Base-by-base conservation (phyloP, 2,113 vertebrate species). In the Puma concolor region DNA sequence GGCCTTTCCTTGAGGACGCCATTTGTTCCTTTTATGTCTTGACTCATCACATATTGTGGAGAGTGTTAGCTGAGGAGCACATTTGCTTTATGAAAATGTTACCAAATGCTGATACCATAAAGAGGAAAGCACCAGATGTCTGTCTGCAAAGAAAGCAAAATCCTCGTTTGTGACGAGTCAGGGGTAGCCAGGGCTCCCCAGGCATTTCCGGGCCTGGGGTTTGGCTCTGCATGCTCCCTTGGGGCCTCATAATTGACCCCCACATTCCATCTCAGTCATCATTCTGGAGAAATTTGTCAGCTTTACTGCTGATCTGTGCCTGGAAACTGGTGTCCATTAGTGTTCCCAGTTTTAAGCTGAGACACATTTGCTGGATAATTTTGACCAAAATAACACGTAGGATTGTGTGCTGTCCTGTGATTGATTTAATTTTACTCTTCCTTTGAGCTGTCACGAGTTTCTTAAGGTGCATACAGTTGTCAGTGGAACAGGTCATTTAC, bases 21-120 rank as follows among this genome's bases (percentile, higher is more conserved):
- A 72, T 84, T 88, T 89, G 67, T 66, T 92, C 48, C 96, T 92
- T 97, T 90, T 64, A 81, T 85, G 80, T 95, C 66, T 94, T 72
- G n/a, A 95, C 81, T 93, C 87, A 77, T 66, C 76, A 25, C 84
- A 44, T 50, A 57, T 38, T 95, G 29, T 54, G n/a, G 54, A 88
- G 41, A 50, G 44, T 86, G 67, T 84, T 89, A 44, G 86, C 96
- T 97, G 88, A 97, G 31, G 82, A 91, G 79, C 64, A 16, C 17
- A 64, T 66, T 76, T 97, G 85, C 86, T 76, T 91, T 36, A 64
- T 66, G 74, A 93, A 89, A 87, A 89, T 90, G 57, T 94, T 80
- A 84, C 82, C 94, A 90, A 94, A 90, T 60, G 64, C 25, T 33
- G 31, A 80, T 92, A 79, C 80, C 69, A 71, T 57, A 67, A 66